Percentiles rank a stretch among this genome's conserved stretches.
These are phyloP conservation scores for Chaetophractus vellerosus DNA, from an alignment of 2,797 vertebrate genomes.

Conservation along the genomic window DNA sequence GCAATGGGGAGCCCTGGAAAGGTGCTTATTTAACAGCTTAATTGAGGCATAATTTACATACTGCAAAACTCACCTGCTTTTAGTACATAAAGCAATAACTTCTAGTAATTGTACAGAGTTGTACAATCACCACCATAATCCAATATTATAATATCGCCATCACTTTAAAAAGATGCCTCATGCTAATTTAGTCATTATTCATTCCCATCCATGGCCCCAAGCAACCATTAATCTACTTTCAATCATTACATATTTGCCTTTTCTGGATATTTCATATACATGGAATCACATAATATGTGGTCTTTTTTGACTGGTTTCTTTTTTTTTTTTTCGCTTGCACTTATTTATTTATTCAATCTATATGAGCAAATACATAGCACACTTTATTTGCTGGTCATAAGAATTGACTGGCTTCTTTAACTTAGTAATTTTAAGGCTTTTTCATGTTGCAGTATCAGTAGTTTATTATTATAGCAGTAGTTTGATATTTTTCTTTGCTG, in stretches of 20 bases:
- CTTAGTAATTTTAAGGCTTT: not conserved
- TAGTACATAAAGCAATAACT: not conserved
- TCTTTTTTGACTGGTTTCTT: not conserved
- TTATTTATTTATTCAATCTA: no score
- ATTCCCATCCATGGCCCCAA: not conserved
- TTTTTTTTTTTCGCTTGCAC: no score
- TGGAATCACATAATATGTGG: not conserved
- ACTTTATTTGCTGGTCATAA: no score
- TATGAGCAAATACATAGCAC: no score
- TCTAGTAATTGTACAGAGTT: not conserved
- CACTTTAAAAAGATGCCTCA: not conserved
- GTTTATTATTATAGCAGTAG: not conserved
- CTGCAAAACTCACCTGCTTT: not conserved
- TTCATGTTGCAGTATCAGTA: not conserved
- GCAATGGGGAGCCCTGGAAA: not conserved
- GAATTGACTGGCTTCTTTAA: not conserved
- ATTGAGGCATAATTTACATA: conserved; percentile 12
- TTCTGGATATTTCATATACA: not conserved
- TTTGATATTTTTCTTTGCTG: not conserved
- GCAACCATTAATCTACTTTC: not conserved
- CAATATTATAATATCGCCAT: not conserved
- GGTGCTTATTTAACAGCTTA: not conserved
- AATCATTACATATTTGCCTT: not conserved
- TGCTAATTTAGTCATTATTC: not conserved
- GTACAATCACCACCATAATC: not conserved